Evolutionary conservation across 2,113 vertebrate species (phyloP), one percentile per base, ranked within the genome.

Genomic region (Oncorhynchus clarkii): DNA sequence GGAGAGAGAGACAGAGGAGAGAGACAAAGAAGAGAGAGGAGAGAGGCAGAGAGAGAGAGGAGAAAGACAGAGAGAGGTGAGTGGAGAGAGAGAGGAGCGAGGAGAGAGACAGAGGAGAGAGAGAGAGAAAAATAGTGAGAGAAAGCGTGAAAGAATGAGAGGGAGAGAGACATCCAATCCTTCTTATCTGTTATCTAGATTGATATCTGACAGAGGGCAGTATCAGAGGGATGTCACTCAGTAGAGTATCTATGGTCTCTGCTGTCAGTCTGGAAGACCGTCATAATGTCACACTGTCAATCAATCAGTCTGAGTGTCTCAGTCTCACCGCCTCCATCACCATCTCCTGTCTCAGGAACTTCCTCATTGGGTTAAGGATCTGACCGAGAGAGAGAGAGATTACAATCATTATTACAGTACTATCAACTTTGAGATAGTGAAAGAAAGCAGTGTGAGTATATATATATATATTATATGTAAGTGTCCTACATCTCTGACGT

Each of bases 281-380:
- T 27, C 20, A 64, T 11, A 64, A 27, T 26, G 4, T 26, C 12
- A 67, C 24, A 26, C 8, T 31, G 65, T 31, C 3, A 13, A 4
- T 70, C 4, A 26, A 20, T 72, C 3, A 11, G 72, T 16, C 48
- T 11, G 31, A 64, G 0, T 6, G 18, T 18, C 60, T 70, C 18
- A 68, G 67, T 34, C 96, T 96, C 93, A 99, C 97, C 95, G 96
- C 92, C 91, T 99, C 98, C 85, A 95, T 94, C 45, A 99, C 97
- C 94, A 99, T 99, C 91, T 99, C 98, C 86, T 99, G 98, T 78
- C 97, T 95, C 84, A 99, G 89, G 89, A 99, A 99, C 87, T 94
- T 97, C 89, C 97, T 94, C 84, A 96, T 94, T 0, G 98, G 98
- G 75, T 95, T 96, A 75, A 98, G 94, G 83, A 99, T 98, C 98